Conservation (phyloP, 2,797 vertebrate genomes). For the Ambastaia sidthimunki region DNA sequence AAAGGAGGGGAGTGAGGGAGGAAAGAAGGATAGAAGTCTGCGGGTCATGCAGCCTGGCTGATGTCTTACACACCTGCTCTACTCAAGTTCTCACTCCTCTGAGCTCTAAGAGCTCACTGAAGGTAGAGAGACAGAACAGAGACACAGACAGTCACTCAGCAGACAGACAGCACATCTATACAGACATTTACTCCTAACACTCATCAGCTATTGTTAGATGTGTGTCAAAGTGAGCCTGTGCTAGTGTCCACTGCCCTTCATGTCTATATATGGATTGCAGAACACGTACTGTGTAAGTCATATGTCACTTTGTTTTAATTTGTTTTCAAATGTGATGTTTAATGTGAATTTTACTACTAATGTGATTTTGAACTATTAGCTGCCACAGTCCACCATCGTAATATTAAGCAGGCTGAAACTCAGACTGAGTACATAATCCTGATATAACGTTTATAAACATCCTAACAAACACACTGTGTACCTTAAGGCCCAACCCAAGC, state of each 20-base stretch:
- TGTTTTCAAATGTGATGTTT: too few species aligned
- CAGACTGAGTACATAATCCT: too few species aligned
- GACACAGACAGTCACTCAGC: constrained; percentile 79
- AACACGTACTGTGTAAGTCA: too few species aligned
- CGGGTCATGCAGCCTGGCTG: constrained; percentile 80
- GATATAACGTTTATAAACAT: too few species aligned
- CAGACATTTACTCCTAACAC: constrained; percentile 66
- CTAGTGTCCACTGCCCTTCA: constrained; percentile 31
- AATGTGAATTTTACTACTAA: too few species aligned
- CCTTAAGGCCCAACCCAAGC: background rate
- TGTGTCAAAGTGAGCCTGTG: constrained; percentile 39
- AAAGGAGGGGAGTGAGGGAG: too few species aligned
- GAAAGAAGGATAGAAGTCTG: constrained; percentile 21
- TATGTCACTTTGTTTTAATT: too few species aligned
- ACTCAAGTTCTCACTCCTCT: constrained; percentile 78
- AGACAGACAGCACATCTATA: constrained; percentile 77
- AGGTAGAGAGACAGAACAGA: constrained; percentile 79
- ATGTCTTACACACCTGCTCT: constrained; percentile 82
- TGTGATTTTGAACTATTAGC: too few species aligned
- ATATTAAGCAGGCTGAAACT: too few species aligned
- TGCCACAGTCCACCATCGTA: too few species aligned
- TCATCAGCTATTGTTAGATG: background rate
- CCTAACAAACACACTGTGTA: too few species aligned
- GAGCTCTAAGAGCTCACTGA: constrained; percentile 84
- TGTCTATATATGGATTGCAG: background rate